A percentile compares a stretch with the other conserved stretches of the same genome.
phyloP scores from a whole-genome alignment of 2,888 invertebrate genomes.

The Odontothrips loti region DNA sequence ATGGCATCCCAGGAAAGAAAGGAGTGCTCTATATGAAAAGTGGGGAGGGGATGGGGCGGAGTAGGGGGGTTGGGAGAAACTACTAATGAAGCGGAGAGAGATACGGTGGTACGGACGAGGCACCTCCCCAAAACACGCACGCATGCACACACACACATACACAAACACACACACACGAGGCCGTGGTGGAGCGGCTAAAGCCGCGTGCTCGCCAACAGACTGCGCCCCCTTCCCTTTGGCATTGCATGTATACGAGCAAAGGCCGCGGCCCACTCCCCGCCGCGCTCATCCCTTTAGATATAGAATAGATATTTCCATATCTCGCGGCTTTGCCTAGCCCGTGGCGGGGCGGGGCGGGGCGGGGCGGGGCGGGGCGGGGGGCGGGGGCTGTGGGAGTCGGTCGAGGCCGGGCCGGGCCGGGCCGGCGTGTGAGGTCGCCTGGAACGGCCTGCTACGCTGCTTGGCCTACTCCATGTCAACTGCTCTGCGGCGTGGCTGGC shows the following conservation, averaged over 20 bases:
- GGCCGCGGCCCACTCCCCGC: neutral
- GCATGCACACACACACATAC: too few relatives aligned
- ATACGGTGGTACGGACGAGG: neutral
- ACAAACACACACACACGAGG: too few relatives aligned
- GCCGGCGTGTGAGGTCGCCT: too few relatives aligned
- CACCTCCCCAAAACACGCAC: too few relatives aligned
- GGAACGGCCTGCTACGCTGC: neutral
- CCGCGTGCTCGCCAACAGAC: too few relatives aligned
- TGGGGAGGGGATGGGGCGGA: neutral
- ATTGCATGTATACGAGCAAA: too few relatives aligned
- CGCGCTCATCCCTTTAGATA: neutral
- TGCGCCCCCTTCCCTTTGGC: too few relatives aligned
- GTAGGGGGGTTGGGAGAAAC: neutral
- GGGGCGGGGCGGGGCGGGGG: neutral
- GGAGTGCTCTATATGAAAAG: neutral
- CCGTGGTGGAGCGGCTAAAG: too few relatives aligned
- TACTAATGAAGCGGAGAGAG: neutral
- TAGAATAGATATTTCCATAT: constrained; percentile 2
- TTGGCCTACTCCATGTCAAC: neutral
- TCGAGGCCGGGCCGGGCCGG: too few relatives aligned
- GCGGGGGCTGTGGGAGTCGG: neutral
- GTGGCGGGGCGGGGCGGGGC: neutral
- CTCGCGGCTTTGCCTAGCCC: neutral
- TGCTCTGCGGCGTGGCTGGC: neutral
- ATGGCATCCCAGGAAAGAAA: too few relatives aligned